A percentile compares a stretch with the other conserved stretches of the same genome.
These are phyloP conservation scores for Cotesia glomerata DNA, from an alignment of 1,140 invertebrate species.

Conservation along the genomic window DNA sequence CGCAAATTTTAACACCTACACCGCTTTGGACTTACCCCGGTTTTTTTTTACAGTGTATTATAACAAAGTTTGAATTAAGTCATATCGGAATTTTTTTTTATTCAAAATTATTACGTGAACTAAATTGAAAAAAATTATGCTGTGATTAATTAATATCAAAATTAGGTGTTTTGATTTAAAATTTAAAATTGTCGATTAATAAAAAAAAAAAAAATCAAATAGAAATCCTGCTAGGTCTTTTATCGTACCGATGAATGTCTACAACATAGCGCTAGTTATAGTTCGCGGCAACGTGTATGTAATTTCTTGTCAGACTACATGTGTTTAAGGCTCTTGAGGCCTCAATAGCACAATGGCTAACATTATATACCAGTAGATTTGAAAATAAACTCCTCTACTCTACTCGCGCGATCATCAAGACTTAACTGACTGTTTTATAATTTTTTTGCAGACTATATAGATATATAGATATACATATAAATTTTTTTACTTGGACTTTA, in stretches of 20 bases:
- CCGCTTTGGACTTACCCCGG: no score
- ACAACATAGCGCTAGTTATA: constrained; percentile 24
- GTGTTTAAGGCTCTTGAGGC: constrained; percentile 34
- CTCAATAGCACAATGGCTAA: constrained; percentile 46
- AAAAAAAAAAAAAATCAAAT: no score
- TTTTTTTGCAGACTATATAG: not conserved
- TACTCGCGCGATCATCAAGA: constrained; percentile 28
- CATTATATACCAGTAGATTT: constrained; percentile 45
- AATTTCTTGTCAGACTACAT: constrained; percentile 43
- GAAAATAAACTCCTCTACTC: constrained; percentile 40
- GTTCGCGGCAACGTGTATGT: not conserved
- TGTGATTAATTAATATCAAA: no score
- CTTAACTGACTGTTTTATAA: not conserved
- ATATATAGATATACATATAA: no score
- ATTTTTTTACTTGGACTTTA: not conserved
- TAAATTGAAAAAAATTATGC: not conserved
- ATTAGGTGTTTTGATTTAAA: no score
- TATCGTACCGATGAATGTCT: constrained; percentile 46
- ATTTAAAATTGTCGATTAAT: no score
- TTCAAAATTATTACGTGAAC: no score
- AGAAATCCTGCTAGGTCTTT: no score
- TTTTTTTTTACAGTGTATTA: no score
- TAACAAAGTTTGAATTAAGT: no score
- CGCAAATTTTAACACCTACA: no score
- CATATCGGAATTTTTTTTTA: no score